Evolutionary conservation across 1,140 invertebrate genomes (phyloP), one percentile per base, ranked within the genome.

Genomic region (Chironomus tepperi): DNA sequence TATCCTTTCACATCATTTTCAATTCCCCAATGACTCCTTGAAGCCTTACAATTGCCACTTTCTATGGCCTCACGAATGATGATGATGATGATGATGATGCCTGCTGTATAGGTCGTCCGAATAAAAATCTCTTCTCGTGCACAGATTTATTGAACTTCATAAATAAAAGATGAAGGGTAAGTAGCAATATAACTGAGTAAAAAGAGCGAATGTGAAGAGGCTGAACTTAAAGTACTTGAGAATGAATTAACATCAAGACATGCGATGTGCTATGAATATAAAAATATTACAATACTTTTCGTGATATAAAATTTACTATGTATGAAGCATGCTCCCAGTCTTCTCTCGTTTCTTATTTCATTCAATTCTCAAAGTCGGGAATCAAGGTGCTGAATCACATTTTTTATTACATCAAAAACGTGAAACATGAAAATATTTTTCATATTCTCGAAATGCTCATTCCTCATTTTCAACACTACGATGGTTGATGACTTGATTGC

Each of bases 101-200:
- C 5, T 34, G 24, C 24, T 34, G 24, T 34, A 34, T 34, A 34
- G 24, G 24, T 34, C 24, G 24, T 2, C 24, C 5, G 24, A 34
- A 34, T 5, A 34, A 34, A 34, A 34, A 34, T 34, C 24, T 34
- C 24, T n/a, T n/a, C 24, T 34, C 47, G 12, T n/a, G 47, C 47
- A 57, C 65, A 70, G 65, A 70, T 70, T 70, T 70, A 70, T 70
- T 70, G 65, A 70, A 70, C 65, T 70, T 70, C 65, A 70, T 70
- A 70, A 70, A 70, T 70, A 70, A 70, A 70, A 70, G 65, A 70
- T 70, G 47, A 57, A 57, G 47, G 47, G 47, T 57, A 57, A 57
- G 47, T 57, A 57, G 47, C 47, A 57, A 57, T 34, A 34, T 34
- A 34, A 34, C 24, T 34, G 24, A 34, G 24, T 34, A 34, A 34